Evolutionary conservation across 1,140 invertebrate genomes (phyloP).

Genomic region (Amyelois transitella): DNA sequence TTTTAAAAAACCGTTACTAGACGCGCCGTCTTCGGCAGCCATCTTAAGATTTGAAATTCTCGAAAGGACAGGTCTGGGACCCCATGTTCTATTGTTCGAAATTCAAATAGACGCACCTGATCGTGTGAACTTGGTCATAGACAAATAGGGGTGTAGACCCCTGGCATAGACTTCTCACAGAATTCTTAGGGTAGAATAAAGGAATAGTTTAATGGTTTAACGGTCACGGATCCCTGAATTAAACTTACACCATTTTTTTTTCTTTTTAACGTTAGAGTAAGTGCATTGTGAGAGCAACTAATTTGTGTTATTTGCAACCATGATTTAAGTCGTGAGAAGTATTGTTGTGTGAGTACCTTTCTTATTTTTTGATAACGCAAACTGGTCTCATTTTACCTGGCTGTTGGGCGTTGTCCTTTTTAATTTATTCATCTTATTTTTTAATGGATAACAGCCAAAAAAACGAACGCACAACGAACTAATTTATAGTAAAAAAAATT

Average conservation of each 20-base stretch:
- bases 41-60: slow-evolving; percentile 17
- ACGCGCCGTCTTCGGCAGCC: slow-evolving; percentile 8
- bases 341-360: background rate
- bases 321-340: slow-evolving; percentile 1
- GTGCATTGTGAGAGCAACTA: slow-evolving; percentile 8
- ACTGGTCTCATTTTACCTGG: too few species aligned
- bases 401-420: too few species aligned
- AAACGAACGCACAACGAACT: too few species aligned
- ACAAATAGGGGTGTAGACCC: slow-evolving; percentile 17
- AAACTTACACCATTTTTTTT: slow-evolving; percentile 7
- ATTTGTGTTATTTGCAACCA: slow-evolving; percentile 11
- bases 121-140: slow-evolving; percentile 34
- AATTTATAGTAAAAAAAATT: too few species aligned
- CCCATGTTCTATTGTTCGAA: slow-evolving; percentile 15
- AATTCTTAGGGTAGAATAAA: slow-evolving; percentile 21
- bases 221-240: slow-evolving; percentile 23
- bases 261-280: slow-evolving; percentile 8
- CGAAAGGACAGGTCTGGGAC: slow-evolving; percentile 25
- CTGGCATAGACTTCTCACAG: slow-evolving; percentile 10
- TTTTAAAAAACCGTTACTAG: slow-evolving; percentile 10
- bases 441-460: too few species aligned
- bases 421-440: too few species aligned
- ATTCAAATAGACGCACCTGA: slow-evolving; percentile 39
- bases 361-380: background rate
- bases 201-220: slow-evolving; percentile 35